Evolutionary conservation across 2,888 invertebrate genomes (phyloP).

Genomic region (Orthonevra nobilis): DNA sequence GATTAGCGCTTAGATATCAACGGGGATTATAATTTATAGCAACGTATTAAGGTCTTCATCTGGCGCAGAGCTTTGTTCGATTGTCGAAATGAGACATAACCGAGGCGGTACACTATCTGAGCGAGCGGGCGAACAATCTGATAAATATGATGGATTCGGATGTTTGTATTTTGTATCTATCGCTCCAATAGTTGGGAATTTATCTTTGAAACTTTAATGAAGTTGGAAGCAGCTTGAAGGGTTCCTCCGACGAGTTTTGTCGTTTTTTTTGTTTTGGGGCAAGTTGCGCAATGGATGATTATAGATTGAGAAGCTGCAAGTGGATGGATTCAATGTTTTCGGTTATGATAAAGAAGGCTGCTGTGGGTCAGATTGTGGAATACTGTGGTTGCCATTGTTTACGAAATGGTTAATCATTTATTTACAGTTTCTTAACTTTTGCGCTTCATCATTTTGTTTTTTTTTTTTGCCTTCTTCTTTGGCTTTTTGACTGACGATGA

Average conservation of each 20-base stretch:
- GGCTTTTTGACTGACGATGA: too few species aligned
- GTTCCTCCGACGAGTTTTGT: too few species aligned
- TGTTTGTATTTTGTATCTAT: conserved; percentile 22
- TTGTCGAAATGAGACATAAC: conserved; percentile 64
- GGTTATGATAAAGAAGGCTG: conserved; percentile 48
- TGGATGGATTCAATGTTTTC: conserved; percentile 36
- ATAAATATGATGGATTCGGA: conserved; percentile 55
- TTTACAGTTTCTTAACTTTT: conserved; percentile 43
- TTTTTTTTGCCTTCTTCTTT: not conserved
- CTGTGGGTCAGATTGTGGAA: conserved; percentile 55
- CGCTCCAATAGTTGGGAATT: conserved; percentile 52
- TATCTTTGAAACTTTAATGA: conserved; percentile 63
- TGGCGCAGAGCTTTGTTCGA: conserved; percentile 58
- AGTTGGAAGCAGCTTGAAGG: conserved; percentile 30
- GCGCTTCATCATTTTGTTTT: not conserved
- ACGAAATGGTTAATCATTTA: conserved; percentile 64
- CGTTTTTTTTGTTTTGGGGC: conserved; percentile 38
- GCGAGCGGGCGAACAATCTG: conserved; percentile 56
- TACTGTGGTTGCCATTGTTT: conserved; percentile 48
- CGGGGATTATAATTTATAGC: conserved; percentile 65
- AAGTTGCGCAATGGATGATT: conserved; percentile 64
- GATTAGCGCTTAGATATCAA: conserved; percentile 66
- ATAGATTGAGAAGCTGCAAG: conserved; percentile 55
- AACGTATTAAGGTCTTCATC: conserved; percentile 68
- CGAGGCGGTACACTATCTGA: conserved; percentile 16